Base-by-base conservation (phyloP, 2,888 invertebrate species). In the Hartigia nigra region DNA sequence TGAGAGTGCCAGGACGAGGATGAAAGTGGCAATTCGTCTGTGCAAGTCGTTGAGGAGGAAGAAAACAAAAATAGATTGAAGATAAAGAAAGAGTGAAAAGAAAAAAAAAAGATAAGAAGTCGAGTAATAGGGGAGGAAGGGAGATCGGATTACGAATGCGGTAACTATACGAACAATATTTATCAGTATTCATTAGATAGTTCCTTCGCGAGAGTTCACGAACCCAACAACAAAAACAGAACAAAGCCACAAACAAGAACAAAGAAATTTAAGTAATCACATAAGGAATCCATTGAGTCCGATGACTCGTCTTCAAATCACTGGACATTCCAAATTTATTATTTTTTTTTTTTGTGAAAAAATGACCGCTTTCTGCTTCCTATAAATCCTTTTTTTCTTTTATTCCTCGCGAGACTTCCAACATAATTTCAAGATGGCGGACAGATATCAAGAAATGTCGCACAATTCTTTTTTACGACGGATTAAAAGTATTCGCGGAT, bases 131-230 rank as follows among this genome's bases (percentile, higher is more conserved):
- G 31, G 12, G 72, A 4, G 31, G 72, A n/a, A n/a, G n/a, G n/a
- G n/a, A n/a, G n/a, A n/a, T n/a, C n/a, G 31, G 34, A 72, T 72
- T 72, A 32, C 12, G 72, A 31, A 72, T 12, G 72, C 14, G 31
- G 23, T 31, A 72, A 32, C 31, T 72, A 12, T 12, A 12, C 31
- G 32, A 72, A 72, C 72, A 31, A 35, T 31, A 12, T 23, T 72
- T 72, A 32, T 34, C 32, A 72, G 72, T 72, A 72, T 72, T 72
- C 72, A 72, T 72, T 72, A 14, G 31, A 72, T 34, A 31, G 72
- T 32, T 72, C 32, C 55, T 55, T 55, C 55, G 55, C 55, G 23
- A 23, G 55, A 55, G 23, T 23, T 55, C 55, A 55, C 55, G 55
- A 55, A 55, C 55, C 23, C 23, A 55, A 23, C 23, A 55, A 23